phyloP scores from a whole-genome alignment of 2,888 invertebrate species.

The Polylopha cassiicola region DNA sequence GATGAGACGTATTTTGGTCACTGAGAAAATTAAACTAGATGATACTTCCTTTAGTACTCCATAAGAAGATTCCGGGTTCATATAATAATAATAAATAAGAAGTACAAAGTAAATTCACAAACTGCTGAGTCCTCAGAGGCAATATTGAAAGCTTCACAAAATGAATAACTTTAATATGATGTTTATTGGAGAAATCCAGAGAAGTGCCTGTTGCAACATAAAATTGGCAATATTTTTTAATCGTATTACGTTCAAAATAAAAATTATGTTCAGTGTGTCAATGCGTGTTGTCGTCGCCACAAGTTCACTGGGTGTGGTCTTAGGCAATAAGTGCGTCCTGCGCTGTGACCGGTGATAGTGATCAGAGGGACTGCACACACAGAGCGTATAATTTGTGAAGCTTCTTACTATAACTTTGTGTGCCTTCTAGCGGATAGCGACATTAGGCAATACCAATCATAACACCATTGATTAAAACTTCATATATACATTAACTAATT shows the following conservation, averaged over 20 bases:
- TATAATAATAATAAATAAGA: slow-evolving; percentile 57
- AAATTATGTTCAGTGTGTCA: slow-evolving; percentile 61
- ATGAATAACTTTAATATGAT: slow-evolving; percentile 69
- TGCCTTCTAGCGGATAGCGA: slow-evolving; percentile 77
- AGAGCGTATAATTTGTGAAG: slow-evolving; percentile 63
- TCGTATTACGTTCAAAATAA: slow-evolving; percentile 60
- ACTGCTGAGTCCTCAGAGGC: slow-evolving; percentile 64
- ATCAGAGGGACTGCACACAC: slow-evolving; percentile 29
- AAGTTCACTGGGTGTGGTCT: slow-evolving; percentile 27
- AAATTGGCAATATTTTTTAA: slow-evolving; percentile 76
- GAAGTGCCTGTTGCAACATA: slow-evolving; percentile 76
- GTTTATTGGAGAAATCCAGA: slow-evolving; percentile 77
- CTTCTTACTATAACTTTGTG: slow-evolving; percentile 76
- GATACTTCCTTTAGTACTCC: slow-evolving; percentile 53
- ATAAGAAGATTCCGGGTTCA: slow-evolving; percentile 52
- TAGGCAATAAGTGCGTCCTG: slow-evolving; percentile 27
- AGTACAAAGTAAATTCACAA: slow-evolving; percentile 61
- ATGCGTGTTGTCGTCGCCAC: slow-evolving; percentile 39
- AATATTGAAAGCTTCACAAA: slow-evolving; percentile 67
- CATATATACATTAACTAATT: slow-evolving; percentile 46
- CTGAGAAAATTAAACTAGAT: slow-evolving; percentile 47
- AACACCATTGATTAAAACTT: slow-evolving; percentile 51
- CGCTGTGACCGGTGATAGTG: slow-evolving; percentile 25
- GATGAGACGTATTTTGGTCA: slow-evolving; percentile 57
- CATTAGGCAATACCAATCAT: slow-evolving; percentile 69